phyloP scores from a whole-genome alignment of 2,113 vertebrate genomes.

The Varanus komodoensis region DNA sequence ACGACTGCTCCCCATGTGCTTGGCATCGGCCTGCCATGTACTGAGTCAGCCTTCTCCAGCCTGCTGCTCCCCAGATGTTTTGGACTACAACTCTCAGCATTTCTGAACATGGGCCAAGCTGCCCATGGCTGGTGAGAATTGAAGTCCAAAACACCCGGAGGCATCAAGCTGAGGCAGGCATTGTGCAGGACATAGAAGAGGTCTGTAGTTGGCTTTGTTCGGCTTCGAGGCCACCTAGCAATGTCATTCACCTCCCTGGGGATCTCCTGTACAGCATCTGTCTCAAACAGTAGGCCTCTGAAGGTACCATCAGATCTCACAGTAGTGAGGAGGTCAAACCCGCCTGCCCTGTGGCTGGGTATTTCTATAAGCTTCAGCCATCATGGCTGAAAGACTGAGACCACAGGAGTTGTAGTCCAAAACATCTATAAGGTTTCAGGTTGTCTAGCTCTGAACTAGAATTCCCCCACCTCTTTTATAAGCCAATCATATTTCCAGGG shows the following conservation, averaged over 20 bases:
- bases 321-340: background rate
- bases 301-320: slow-evolving; percentile 2
- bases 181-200: background rate
- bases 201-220: background rate
- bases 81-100: too few relatives aligned
- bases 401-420: too few relatives aligned
- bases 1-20: background rate
- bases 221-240: background rate
- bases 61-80: too few relatives aligned
- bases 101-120: too few relatives aligned
- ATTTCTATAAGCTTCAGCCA: too few relatives aligned
- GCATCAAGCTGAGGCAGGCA: background rate
- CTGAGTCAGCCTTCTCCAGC: too few relatives aligned
- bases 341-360: background rate
- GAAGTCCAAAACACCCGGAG: too few relatives aligned
- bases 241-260: background rate
- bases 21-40: background rate
- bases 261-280: background rate
- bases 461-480: background rate
- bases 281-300: background rate
- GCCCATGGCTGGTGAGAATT: too few relatives aligned
- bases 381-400: too few relatives aligned
- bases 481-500: background rate
- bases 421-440: too few relatives aligned
- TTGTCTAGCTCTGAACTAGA: background rate